phyloP scores from a whole-genome alignment of 2,113 vertebrate genomes.

The Campylorhamphus procurvoides region DNA sequence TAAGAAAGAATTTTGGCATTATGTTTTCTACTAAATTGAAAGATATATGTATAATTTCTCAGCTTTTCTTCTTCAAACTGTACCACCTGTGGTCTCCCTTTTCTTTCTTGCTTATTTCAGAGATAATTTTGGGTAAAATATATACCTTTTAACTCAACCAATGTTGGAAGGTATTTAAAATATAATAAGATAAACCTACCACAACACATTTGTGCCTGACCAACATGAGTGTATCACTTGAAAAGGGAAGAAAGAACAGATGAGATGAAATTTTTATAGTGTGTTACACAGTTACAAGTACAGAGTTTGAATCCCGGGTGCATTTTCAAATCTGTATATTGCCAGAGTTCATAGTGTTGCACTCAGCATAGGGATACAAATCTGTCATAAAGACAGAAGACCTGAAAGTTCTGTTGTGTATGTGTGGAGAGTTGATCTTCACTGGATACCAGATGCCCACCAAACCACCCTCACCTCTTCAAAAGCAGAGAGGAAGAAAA shows the following conservation, averaged over 20 bases:
- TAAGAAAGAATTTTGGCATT: conserved; percentile 56
- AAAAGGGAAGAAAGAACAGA: background rate
- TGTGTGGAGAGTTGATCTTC: background rate
- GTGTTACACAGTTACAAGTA: background rate
- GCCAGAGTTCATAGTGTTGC: background rate
- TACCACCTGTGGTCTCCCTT: conserved; percentile 42
- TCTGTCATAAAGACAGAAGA: background rate
- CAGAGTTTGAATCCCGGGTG: background rate
- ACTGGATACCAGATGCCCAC: background rate
- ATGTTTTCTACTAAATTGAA: conserved; percentile 37
- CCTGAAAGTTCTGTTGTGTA: rapidly evolving
- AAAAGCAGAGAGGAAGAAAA: background rate
- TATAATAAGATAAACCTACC: background rate
- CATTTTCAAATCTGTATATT: background rate
- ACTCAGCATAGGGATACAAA: rapidly evolving
- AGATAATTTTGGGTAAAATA: background rate
- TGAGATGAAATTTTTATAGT: background rate
- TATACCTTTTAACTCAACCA: background rate
- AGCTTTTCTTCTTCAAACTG: conserved; percentile 43
- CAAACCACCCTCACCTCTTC: background rate
- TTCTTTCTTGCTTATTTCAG: background rate
- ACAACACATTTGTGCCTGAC: background rate
- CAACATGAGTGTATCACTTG: background rate
- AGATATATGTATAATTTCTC: conserved; percentile 44
- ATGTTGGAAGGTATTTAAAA: background rate